A percentile compares a stretch with the other conserved stretches of the same genome.
These are phyloP conservation scores for Morbakka virulenta DNA, from an alignment of 30 jellyfish, hydroid and myxozoan genomes.

Conservation along the genomic window DNA sequence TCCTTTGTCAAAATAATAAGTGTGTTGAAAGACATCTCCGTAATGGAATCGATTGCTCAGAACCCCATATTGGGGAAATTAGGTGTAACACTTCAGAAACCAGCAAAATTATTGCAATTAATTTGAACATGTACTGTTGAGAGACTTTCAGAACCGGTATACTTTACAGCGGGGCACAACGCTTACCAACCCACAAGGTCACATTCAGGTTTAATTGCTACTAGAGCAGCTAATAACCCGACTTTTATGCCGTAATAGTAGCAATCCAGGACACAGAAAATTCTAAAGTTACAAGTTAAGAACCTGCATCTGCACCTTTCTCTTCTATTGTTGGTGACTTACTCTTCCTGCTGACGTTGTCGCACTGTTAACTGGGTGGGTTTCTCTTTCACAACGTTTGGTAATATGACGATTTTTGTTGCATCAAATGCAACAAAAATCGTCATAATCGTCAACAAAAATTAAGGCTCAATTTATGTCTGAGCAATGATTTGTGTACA, in stretches of 20 bases:
- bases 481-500: too few relatives aligned
- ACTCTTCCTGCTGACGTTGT: too few relatives aligned
- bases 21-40: neutral
- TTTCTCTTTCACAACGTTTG: too few relatives aligned
- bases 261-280: neutral
- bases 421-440: too few relatives aligned
- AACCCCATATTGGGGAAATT: neutral
- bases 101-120: conserved; percentile 23
- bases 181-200: neutral
- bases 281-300: too few relatives aligned
- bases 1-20: neutral
- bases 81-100: neutral
- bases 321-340: too few relatives aligned
- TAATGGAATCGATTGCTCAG: conserved; percentile 21
- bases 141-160: neutral
- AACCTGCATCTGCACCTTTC: too few relatives aligned
- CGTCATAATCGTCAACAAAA: too few relatives aligned
- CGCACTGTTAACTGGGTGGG: too few relatives aligned
- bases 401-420: too few relatives aligned
- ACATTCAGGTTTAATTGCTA: neutral
- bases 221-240: too few relatives aligned
- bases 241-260: neutral
- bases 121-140: neutral
- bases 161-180: neutral
- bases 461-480: too few relatives aligned